Conservation (phyloP, 2,888 invertebrate genomes). For the Cheilosia grossa region DNA sequence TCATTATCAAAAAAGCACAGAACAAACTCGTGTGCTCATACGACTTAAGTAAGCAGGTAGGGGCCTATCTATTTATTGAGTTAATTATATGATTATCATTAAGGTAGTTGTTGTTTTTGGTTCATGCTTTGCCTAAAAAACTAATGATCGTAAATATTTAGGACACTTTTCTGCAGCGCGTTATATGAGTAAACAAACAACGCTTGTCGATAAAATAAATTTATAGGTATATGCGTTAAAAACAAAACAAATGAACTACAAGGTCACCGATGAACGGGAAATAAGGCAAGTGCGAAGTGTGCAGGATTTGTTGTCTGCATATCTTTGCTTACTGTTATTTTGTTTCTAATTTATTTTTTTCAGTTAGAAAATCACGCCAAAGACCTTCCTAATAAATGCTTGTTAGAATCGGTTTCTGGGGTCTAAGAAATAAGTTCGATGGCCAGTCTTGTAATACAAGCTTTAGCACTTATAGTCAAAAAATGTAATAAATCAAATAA, state of each 20-base stretch:
- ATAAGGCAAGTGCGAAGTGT: neutral
- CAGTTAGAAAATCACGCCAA: too few relatives aligned
- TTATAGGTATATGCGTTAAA: neutral
- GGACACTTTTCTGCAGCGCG: slow-evolving; percentile 71
- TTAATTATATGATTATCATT: slow-evolving; percentile 46
- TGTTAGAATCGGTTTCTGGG: neutral
- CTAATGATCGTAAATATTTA: slow-evolving; percentile 55
- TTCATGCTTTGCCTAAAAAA: slow-evolving; percentile 1
- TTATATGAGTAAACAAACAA: slow-evolving; percentile 57
- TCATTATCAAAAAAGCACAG: slow-evolving; percentile 3
- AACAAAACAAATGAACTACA: slow-evolving; percentile 47
- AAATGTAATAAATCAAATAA: too few relatives aligned
- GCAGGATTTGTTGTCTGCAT: neutral
- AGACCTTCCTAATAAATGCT: too few relatives aligned
- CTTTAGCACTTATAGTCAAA: too few relatives aligned
- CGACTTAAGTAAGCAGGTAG: neutral
- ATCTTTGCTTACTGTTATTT: neutral
- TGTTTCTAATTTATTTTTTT: too few relatives aligned
- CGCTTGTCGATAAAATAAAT: slow-evolving; percentile 37
- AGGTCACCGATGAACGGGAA: slow-evolving; percentile 34
- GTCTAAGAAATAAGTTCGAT: neutral
- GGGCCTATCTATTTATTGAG: slow-evolving; percentile 26
- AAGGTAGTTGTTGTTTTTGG: slow-evolving; percentile 10
- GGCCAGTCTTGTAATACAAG: too few relatives aligned
- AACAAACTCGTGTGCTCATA: slow-evolving; percentile 17